These are phyloP conservation scores for Sturmia bella DNA, from an alignment of 2,888 invertebrate genomes.

Conservation along the genomic window DNA sequence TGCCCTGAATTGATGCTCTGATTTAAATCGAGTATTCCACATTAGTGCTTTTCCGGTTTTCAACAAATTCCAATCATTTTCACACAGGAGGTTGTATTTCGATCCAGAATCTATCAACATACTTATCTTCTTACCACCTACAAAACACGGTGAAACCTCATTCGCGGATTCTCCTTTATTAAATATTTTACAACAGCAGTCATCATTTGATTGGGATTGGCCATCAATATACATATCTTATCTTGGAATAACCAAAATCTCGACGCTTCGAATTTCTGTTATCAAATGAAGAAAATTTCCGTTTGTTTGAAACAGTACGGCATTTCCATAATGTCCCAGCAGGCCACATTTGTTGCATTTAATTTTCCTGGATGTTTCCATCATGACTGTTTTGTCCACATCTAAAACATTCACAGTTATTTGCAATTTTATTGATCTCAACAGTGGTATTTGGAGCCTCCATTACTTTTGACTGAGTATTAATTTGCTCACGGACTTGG, in stretches of 20 bases:
- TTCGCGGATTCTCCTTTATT: neutral
- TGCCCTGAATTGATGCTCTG: constrained; percentile 15
- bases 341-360: constrained; percentile 40
- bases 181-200: constrained; percentile 3
- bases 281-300: constrained; percentile 24
- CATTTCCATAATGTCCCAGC: constrained; percentile 23
- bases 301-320: constrained; percentile 6
- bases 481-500: constrained; percentile 22
- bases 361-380: constrained; percentile 13
- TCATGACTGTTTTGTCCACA: constrained; percentile 18
- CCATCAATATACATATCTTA: neutral
- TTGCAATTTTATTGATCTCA: constrained; percentile 28
- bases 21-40: constrained; percentile 31
- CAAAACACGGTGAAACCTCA: neutral
- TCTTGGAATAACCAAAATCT: neutral
- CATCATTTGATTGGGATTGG: constrained; percentile 11
- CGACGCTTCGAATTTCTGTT: neutral
- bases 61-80: constrained; percentile 31
- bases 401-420: constrained; percentile 31
- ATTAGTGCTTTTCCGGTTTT: constrained; percentile 15
- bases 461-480: constrained; percentile 24
- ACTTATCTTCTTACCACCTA: neutral
- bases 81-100: constrained; percentile 23
- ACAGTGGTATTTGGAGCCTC: constrained; percentile 18
- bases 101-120: constrained; percentile 30